Base-by-base conservation (phyloP, 1,140 invertebrate genomes). In the Zelostemma sp. region DNA sequence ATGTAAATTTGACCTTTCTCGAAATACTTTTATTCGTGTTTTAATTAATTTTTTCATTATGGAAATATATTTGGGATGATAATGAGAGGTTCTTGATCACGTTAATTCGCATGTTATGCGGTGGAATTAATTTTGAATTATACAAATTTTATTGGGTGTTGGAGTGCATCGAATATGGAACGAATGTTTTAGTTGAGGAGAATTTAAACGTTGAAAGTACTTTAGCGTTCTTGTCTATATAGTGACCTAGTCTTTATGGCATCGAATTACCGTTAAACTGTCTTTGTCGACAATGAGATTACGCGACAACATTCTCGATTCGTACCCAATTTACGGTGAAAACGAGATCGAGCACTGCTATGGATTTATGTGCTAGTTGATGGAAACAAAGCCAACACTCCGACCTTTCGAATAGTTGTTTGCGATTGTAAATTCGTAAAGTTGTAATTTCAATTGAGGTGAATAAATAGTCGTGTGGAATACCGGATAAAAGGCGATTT, bases 211-310 rank as follows among this genome's bases (percentile, higher is more conserved):
- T 48, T n/a, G 51, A 38, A 28, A 46, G 48, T 55, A 50, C 60
- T 41, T 55, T 41, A 35, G 46, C 48, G 50, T 49, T 33, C 35
- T 49, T 55, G 50, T 55, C 19, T 40, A 15, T 31, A 41, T 16
- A 18, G 40, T 49, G 59, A 46, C 51, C 49, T 41, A 16, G 21
- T 62, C 59, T 62, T 62, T 62, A 62, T 62, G 35, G 45, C 51
- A 15, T 35, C 55, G 49, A 33, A 55, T 55, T 55, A 55, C 60
- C 47, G 41, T 63, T 63, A 63, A 56, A 56, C 53, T 56, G 53
- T 63, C 53, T 56, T 63, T 63, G 60, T 45, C 60, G 51, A 55
- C 46, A 63, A 63, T 53, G 51, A 50, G 60, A 63, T 63, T 63
- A 63, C 60, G 54, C 54, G 45, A 50, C 56, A 49, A 46, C 14